A percentile compares a stretch with the other conserved stretches of the same genome.
These are phyloP conservation scores for Trididemnum miniatum DNA, from an alignment of 23 tunicate species.

Conservation along the genomic window DNA sequence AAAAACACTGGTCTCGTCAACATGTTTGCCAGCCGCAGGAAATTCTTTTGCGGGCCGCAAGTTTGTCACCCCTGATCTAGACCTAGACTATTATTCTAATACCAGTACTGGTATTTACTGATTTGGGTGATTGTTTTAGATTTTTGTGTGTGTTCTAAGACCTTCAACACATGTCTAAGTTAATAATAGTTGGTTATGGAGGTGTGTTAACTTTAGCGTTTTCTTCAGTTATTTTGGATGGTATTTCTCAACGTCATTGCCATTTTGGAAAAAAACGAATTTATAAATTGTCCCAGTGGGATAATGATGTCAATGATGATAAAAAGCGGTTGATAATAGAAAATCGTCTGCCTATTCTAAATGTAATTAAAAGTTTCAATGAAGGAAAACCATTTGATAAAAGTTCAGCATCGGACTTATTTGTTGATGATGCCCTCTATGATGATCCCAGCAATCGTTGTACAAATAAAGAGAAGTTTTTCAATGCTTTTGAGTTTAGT, in stretches of 20 bases:
- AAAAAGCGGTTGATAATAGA: neutral
- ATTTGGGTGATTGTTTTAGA: no score
- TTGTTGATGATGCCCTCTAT: neutral
- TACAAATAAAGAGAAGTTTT: neutral
- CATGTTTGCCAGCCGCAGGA: no score
- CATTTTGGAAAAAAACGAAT: neutral
- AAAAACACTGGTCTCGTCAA: no score
- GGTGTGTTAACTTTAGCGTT: no score
- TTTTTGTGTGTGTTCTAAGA: no score
- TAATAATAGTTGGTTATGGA: no score
- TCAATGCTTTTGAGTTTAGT: neutral
- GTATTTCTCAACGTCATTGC: neutral
- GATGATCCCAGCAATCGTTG: slow-evolving; percentile 13
- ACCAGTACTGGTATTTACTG: no score
- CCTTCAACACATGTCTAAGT: no score
- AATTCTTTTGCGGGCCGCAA: no score
- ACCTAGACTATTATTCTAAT: no score
- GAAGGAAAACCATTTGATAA: neutral
- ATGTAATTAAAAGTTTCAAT: neutral
- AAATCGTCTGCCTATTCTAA: neutral
- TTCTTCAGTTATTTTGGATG: no score
- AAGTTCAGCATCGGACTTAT: neutral
- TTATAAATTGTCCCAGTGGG: neutral
- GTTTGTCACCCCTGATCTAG: no score
- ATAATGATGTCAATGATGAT: neutral